Conservation (phyloP, 1,140 invertebrate genomes). For the Ceratoteleas bidentatus region DNA sequence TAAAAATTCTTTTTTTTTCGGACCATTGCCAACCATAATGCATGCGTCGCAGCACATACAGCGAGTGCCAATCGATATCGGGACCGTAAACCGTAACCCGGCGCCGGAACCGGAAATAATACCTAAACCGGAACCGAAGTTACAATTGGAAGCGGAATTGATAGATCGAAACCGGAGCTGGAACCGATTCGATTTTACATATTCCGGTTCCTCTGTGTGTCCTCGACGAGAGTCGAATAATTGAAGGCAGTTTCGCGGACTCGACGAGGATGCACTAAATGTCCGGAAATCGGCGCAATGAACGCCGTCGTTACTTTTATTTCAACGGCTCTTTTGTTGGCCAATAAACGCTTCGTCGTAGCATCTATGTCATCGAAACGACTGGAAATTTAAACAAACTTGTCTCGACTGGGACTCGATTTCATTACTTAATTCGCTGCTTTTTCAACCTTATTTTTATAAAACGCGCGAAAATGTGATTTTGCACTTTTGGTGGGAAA, state of each 20-base stretch:
- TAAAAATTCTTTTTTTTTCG: no score
- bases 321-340: neutral
- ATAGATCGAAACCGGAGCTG: conserved; percentile 57
- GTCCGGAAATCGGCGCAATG: conserved; percentile 32
- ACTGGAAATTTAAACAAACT: no score
- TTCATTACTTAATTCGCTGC: neutral
- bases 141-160: conserved; percentile 64
- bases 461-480: neutral
- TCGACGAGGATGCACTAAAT: conserved; percentile 36
- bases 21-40: conserved; percentile 50
- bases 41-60: conserved; percentile 32
- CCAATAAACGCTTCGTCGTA: no score
- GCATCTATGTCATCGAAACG: no score
- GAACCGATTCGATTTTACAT: conserved; percentile 53
- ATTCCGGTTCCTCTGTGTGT: conserved; percentile 43
- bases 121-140: conserved; percentile 59
- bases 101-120: conserved; percentile 58
- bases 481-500: neutral
- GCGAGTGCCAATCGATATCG: conserved; percentile 45
- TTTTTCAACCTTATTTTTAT: neutral
- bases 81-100: conserved; percentile 49
- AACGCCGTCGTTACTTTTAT: neutral
- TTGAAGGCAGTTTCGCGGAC: conserved; percentile 23
- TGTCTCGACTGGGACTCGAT: neutral
- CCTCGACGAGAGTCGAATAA: conserved; percentile 19